Evolutionary conservation across 2,797 vertebrate species (phyloP), one percentile per base, ranked within the genome.

Genomic region (Pristis pectinata): DNA sequence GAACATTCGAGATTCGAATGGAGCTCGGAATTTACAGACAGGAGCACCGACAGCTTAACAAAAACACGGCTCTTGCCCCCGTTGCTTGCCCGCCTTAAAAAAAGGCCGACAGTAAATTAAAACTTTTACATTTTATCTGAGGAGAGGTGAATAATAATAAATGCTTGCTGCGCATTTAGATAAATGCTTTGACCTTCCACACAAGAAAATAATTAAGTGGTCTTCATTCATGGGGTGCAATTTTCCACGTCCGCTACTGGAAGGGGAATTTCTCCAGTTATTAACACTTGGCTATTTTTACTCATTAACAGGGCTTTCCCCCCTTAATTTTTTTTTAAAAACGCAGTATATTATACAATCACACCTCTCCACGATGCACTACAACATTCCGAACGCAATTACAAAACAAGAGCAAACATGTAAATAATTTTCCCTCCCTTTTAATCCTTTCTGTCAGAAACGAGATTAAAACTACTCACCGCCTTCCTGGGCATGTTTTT

Each of bases 1-100:
- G 92, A 93, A 93, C 70, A 93, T 93, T 93, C 92, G 24, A 72
- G 92, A 91, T 91, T 67, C 87, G 61, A 93, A 74, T 44, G 44
- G 67, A 70, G 91, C 91, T 49, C 19, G 61, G 59, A 70, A n/a
- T 93, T 67, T 89, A 24, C 87, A 93, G 41, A 27, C 24, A 24
- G 59, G 30, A 72, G 41, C 67, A 74, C 19, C 61, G 13, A 49
- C 91, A 93, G 24, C 41, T 64, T 6, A 37, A 37, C 61, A 67
- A 56, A 49, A 72, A 72, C 67, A 74, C 44, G 70, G 64, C 44
- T 53, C 44, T 74, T 64, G 34, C 85, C 56, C 0, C 19, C 59
- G 5, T 13, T 30, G 9, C 10, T 30, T 11, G 34, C n/a, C n/a
- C 44, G 7, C 30, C 11, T 11, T 8, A 59, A 89, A 89, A 92